Evolutionary conservation across 2,888 invertebrate species (phyloP).

Genomic region (Leptinotarsa haldemani): DNA sequence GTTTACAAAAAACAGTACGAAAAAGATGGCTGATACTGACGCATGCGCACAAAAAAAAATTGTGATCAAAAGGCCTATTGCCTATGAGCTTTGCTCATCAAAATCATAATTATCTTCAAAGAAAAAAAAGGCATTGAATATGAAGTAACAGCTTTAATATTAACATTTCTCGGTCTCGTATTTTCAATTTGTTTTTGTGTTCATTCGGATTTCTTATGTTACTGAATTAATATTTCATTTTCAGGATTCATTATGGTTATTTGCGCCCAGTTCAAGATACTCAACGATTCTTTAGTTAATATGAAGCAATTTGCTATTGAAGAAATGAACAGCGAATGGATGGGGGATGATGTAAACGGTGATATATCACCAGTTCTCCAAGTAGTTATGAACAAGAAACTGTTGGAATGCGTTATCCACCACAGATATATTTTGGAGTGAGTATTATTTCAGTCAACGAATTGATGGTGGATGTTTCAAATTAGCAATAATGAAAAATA

Average conservation of each 20-base stretch:
- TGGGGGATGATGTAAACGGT: neutral
- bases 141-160: too few species aligned
- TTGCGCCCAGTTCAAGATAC: slow-evolving; percentile 65
- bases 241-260: slow-evolving; percentile 44
- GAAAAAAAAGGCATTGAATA: too few species aligned
- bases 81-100: too few species aligned
- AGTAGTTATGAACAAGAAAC: slow-evolving; percentile 29
- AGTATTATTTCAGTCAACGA: slow-evolving; percentile 2
- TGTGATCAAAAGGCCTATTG: too few species aligned
- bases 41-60: too few species aligned
- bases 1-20: too few species aligned
- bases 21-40: too few species aligned
- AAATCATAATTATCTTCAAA: too few species aligned
- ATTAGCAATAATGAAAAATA: too few species aligned
- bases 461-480: too few species aligned
- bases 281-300: slow-evolving; percentile 62
- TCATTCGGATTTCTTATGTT: neutral
- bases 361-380: slow-evolving; percentile 8
- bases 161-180: too few species aligned
- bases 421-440: slow-evolving; percentile 45
- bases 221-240: neutral
- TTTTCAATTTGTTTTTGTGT: too few species aligned
- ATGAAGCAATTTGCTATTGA: slow-evolving; percentile 8
- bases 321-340: slow-evolving; percentile 15
- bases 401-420: slow-evolving; percentile 37